Evolutionary conservation across 2,888 invertebrate species (phyloP).

Genomic region (Scotopteryx bipunctaria): DNA sequence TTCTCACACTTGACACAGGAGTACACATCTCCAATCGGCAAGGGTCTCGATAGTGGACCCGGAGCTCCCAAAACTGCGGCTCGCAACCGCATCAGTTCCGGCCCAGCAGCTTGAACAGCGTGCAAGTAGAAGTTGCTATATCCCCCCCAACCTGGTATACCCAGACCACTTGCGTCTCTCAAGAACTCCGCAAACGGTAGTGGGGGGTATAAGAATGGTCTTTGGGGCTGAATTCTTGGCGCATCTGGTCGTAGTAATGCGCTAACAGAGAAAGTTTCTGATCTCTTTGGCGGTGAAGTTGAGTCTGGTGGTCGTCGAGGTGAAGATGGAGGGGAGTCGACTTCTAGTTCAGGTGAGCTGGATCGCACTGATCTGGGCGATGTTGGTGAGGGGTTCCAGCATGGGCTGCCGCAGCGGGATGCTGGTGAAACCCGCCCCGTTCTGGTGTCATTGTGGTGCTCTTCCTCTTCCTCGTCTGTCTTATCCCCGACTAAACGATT

Average conservation of each 20-base stretch:
- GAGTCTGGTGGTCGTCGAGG: slow-evolving; percentile 80
- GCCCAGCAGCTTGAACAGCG: slow-evolving; percentile 85
- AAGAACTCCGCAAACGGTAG: slow-evolving; percentile 85
- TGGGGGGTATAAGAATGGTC: slow-evolving; percentile 85
- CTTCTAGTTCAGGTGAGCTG: slow-evolving; percentile 89
- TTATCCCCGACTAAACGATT: slow-evolving; percentile 89
- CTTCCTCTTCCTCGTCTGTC: slow-evolving; percentile 85
- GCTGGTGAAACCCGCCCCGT: slow-evolving; percentile 72
- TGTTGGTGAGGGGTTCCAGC: slow-evolving; percentile 79
- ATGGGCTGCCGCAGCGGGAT: slow-evolving; percentile 79
- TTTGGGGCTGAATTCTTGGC: slow-evolving; percentile 83
- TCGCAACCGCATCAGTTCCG: slow-evolving; percentile 67
- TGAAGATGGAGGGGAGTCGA: slow-evolving; percentile 88
- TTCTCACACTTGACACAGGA: slow-evolving; percentile 99
- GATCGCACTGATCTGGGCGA: slow-evolving; percentile 78
- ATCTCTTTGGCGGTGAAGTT: slow-evolving; percentile 85
- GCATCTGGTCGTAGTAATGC: slow-evolving; percentile 92
- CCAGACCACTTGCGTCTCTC: slow-evolving; percentile 79
- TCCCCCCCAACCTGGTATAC: slow-evolving; percentile 82
- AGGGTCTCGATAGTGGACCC: slow-evolving; percentile 81
- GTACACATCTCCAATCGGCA: slow-evolving; percentile 91
- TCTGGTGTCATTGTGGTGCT: slow-evolving; percentile 68
- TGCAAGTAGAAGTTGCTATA: slow-evolving; percentile 85
- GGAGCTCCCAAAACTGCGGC: slow-evolving; percentile 79
- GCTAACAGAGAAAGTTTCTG: slow-evolving; percentile 92